Base-by-base conservation (phyloP, 2,888 invertebrate species). In the Spodoptera picta region DNA sequence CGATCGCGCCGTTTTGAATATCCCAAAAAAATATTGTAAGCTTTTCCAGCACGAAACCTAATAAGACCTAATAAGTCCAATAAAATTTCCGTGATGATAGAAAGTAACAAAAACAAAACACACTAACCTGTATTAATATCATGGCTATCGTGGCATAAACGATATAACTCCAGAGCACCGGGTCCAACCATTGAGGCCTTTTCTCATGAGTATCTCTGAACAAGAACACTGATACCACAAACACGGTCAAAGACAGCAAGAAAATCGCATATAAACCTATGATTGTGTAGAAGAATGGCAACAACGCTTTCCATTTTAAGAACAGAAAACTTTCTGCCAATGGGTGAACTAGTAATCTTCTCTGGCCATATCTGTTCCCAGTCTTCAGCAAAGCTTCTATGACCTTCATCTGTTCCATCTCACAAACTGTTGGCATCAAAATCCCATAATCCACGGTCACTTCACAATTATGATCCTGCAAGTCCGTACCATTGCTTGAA, bases 311-410 rank as follows among this genome's bases (percentile, higher is more conserved):
- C 96, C 96, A 96, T 86, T 96, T 96, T 2, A 95, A 81, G 66
- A 90, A 93, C 0, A 96, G 81, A 74, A 95, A 96, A 68, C 95
- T 95, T 81, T 96, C 95, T 2, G 95, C 88, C 48, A 95, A 83
- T 0, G 96, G 96, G 85, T 96, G 96, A 1, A 95, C 91, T 0
- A 96, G 84, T 1, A 95, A 79, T 43, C 86, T 88, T 60, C 90
- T 92, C 65, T 95, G 94, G 0, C 91, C 89, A 57, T 92, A 88
- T 81, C 94, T 88, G 56, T 95, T 95, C 0, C 95, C 95, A 67
- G 95, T 95, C 74, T 95, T 94, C 1, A 95, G 75, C 1, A 96
- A 79, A 0, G 95, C 94, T 76, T 95, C 94, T 48, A 96, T 90
- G 0, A 95, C 95, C 77, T 95, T 93, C 92, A 95, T 95, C 74